Evolutionary conservation across 2,113 vertebrate species (phyloP).

Genomic region (Sapayoa aenigma): DNA sequence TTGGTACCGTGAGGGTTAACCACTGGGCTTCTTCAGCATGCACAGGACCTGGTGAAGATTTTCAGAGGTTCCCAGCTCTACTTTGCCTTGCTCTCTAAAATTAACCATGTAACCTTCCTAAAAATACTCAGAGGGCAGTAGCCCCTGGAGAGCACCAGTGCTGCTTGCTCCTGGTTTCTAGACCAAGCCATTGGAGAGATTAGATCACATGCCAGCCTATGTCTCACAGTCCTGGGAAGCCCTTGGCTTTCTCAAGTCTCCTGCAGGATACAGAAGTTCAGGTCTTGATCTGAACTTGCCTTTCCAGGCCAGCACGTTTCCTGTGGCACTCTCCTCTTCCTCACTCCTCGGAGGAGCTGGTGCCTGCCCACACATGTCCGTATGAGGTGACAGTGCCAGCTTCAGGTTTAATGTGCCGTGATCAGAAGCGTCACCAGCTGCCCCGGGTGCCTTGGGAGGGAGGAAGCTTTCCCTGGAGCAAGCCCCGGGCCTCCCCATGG

Average conservation of each 20-base stretch:
- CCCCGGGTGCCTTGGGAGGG: neutral
- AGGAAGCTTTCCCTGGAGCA: neutral
- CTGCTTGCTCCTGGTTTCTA: slow-evolving; percentile 22
- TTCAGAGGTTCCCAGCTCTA: slow-evolving; percentile 34
- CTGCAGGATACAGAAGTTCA: neutral
- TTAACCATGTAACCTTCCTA: slow-evolving; percentile 62
- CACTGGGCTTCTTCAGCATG: neutral
- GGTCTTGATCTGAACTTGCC: neutral
- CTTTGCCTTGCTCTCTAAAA: slow-evolving; percentile 32
- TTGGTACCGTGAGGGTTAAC: neutral
- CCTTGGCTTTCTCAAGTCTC: neutral
- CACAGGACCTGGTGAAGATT: neutral
- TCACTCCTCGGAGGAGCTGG: neutral
- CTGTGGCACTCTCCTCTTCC: neutral
- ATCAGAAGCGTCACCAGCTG: neutral
- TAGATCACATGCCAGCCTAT: neutral
- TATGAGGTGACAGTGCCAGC: neutral
- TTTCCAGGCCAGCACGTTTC: neutral
- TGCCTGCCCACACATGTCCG: neutral
- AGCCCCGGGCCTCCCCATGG: accelerated
- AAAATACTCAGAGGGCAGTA: slow-evolving; percentile 58
- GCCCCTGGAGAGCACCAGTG: neutral
- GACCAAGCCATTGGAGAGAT: slow-evolving; percentile 51
- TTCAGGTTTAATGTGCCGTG: neutral
- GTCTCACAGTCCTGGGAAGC: neutral